A percentile compares a stretch with the other conserved stretches of the same genome.
Conservation (phyloP, 1,140 invertebrate genomes). For the Muscidifurax raptorellus region DNA sequence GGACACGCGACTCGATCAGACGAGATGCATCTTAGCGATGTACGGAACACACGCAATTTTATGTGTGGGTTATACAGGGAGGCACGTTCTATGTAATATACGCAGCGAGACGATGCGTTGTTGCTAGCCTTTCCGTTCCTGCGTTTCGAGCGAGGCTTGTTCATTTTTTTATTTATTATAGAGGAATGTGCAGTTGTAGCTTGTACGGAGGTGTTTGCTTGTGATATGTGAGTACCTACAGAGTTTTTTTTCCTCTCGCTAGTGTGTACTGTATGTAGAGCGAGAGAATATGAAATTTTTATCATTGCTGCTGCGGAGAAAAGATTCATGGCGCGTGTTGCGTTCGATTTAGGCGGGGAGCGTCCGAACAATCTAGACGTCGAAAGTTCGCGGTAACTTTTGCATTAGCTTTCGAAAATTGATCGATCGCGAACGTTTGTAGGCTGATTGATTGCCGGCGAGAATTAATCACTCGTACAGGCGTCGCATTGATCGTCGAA, state of each 20-base stretch:
- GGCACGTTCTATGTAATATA: not conserved
- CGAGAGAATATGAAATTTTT: too few species aligned
- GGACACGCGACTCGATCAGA: not conserved
- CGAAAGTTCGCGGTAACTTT: not conserved
- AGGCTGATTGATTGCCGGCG: not conserved
- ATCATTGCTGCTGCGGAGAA: too few species aligned
- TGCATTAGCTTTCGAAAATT: not conserved
- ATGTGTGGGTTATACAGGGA: not conserved
- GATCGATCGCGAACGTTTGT: not conserved
- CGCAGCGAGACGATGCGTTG: not conserved
- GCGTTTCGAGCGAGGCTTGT: too few species aligned
- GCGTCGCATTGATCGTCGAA: not conserved
- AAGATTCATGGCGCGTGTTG: too few species aligned
- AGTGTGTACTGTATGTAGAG: too few species aligned
- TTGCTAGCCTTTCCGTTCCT: not conserved
- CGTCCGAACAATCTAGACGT: not conserved
- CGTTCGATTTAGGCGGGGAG: not conserved
- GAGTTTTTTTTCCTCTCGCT: too few species aligned
- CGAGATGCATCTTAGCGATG: not conserved
- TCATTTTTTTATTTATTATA: too few species aligned
- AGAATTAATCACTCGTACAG: not conserved
- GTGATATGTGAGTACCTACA: too few species aligned
- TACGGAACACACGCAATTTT: not conserved
- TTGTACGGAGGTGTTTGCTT: too few species aligned
- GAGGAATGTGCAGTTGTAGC: too few species aligned